A percentile compares a stretch with the other conserved stretches of the same genome.
Conservation (phyloP, 2,888 invertebrate genomes). For the Drosophila merina region DNA sequence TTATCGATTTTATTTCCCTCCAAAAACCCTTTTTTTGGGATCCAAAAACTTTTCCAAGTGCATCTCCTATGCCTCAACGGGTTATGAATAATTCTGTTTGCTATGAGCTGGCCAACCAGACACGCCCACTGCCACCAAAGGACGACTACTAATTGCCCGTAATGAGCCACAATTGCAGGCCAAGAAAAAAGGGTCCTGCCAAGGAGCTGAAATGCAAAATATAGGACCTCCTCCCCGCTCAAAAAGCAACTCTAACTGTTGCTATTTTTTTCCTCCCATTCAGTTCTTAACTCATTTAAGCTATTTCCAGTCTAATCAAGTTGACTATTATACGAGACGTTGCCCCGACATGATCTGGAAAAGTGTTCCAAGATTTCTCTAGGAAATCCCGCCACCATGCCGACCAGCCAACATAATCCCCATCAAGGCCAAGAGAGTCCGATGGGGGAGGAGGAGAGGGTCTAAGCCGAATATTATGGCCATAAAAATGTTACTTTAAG, state of each 20-base stretch:
- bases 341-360: constrained; percentile 25
- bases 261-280: not conserved
- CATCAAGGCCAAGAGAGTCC: constrained; percentile 16
- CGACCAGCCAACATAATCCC: constrained; percentile 13
- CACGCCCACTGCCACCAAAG: constrained; percentile 27
- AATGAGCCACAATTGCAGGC: constrained; percentile 33
- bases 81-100: constrained; percentile 68
- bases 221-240: not conserved
- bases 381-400: too few relatives aligned
- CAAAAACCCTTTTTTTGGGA: not conserved
- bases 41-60: constrained; percentile 9
- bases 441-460: constrained; percentile 5
- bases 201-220: not conserved
- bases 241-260: not conserved
- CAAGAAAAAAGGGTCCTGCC: constrained; percentile 7
- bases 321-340: constrained; percentile 29
- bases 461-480: constrained; percentile 43
- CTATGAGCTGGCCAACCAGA: constrained; percentile 53
- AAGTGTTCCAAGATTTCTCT: constrained; percentile 11
- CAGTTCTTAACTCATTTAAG: constrained; percentile 13
- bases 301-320: constrained; percentile 29
- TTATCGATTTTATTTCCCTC: not conserved
- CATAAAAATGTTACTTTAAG: constrained; percentile 43
- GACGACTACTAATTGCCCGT: constrained; percentile 36
- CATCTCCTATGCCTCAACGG: constrained; percentile 9